Percentiles rank a stretch among this genome's conserved stretches.
These are phyloP conservation scores for Zaprionus kolodkinae DNA, from an alignment of 1,140 invertebrate genomes.

Conservation along the genomic window DNA sequence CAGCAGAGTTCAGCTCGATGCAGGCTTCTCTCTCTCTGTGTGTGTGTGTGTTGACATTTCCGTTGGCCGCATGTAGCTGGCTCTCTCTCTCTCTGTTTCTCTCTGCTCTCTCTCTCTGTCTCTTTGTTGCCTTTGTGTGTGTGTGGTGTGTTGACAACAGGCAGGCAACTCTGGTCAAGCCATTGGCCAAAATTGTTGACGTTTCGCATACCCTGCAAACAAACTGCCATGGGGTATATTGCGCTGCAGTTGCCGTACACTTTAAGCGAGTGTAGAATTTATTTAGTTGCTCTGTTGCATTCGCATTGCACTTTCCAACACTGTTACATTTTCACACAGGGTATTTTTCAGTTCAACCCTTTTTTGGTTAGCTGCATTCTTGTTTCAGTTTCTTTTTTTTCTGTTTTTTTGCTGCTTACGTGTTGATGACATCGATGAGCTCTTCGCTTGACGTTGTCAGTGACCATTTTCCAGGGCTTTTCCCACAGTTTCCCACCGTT, in stretches of 20 bases:
- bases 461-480: slow-evolving; percentile 48
- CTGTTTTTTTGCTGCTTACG: slow-evolving; percentile 42
- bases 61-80: slow-evolving; percentile 47
- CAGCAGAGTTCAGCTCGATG: background rate
- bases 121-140: slow-evolving; percentile 3
- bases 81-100: background rate
- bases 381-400: slow-evolving; percentile 34
- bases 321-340: slow-evolving; percentile 3
- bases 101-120: slow-evolving; percentile 11
- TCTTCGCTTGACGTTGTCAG: slow-evolving; percentile 48
- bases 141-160: slow-evolving; percentile 41
- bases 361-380: slow-evolving; percentile 8
- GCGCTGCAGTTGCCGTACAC: background rate
- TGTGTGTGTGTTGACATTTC: slow-evolving; percentile 52
- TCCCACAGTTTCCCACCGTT: background rate
- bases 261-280: background rate
- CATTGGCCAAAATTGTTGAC: slow-evolving; percentile 47
- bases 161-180: slow-evolving; percentile 45
- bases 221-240: background rate
- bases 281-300: background rate
- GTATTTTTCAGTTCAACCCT: background rate
- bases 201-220: slow-evolving; percentile 34
- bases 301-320: background rate
- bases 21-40: background rate
- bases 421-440: slow-evolving; percentile 62